Conservation (phyloP, 2,113 vertebrate species). For the Ancistrus triradiatus region DNA sequence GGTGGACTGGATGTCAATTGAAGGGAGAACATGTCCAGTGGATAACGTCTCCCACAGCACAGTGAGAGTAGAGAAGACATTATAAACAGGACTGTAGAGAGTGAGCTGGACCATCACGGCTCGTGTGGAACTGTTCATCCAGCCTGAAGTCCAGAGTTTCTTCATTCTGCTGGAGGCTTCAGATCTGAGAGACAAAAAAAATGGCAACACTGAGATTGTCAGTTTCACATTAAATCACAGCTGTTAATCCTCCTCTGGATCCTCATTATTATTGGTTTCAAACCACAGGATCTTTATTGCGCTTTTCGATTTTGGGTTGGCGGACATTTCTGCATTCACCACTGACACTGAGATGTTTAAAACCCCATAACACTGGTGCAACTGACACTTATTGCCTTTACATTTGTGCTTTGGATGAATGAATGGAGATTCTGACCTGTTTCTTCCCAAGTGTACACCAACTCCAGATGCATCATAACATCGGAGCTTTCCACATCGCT, state of each 20-base stretch:
- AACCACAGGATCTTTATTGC: too few relatives aligned
- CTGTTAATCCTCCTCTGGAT: too few relatives aligned
- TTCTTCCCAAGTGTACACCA: conserved; percentile 58
- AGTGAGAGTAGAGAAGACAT: conserved; percentile 64
- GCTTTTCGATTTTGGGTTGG: too few relatives aligned
- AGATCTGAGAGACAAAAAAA: conserved; percentile 46
- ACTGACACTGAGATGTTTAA: too few relatives aligned
- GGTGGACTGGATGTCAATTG: conserved; percentile 57
- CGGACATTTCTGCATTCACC: too few relatives aligned
- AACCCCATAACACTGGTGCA: too few relatives aligned
- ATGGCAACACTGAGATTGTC: too few relatives aligned
- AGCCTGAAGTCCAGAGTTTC: conserved; percentile 47
- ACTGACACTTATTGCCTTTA: too few relatives aligned
- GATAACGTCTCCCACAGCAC: conserved; percentile 49
- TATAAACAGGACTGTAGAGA: conserved; percentile 63
- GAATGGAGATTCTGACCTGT: conserved; percentile 56
- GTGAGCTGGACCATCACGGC: conserved; percentile 61
- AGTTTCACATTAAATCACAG: too few relatives aligned
- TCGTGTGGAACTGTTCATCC: conserved; percentile 52
- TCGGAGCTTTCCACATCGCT: conserved; percentile 33
- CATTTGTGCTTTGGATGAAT: not conserved
- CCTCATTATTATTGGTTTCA: too few relatives aligned
- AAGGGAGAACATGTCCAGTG: conserved; percentile 44
- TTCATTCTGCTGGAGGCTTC: conserved; percentile 50
- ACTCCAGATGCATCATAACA: conserved; percentile 37